These are phyloP conservation scores for Zaprionus capensis DNA, from an alignment of 1,140 invertebrate species.

Conservation along the genomic window DNA sequence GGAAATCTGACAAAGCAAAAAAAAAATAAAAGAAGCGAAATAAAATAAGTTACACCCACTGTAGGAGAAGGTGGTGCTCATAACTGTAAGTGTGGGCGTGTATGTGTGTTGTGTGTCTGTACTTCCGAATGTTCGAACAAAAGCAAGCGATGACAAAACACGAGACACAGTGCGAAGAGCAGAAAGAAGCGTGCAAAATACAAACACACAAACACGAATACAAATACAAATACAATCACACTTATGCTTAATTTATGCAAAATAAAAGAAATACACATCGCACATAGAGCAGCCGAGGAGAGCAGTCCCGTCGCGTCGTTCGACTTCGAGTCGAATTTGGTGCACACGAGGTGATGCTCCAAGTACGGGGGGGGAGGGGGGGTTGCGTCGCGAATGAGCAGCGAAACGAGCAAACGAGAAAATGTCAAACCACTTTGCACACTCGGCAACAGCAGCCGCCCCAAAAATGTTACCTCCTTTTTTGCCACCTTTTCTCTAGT, in stretches of 20 bases:
- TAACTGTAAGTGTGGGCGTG: slow-evolving; percentile 36
- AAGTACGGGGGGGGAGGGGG: neutral
- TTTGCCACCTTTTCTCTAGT: slow-evolving; percentile 37
- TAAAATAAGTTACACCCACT: slow-evolving; percentile 67
- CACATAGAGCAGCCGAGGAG: neutral
- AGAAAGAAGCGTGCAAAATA: slow-evolving; percentile 15
- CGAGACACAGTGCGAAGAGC: slow-evolving; percentile 29
- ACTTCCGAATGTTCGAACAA: slow-evolving; percentile 68
- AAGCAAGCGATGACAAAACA: slow-evolving; percentile 56
- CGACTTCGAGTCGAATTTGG: slow-evolving; percentile 63
- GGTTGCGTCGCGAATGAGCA: slow-evolving; percentile 64
- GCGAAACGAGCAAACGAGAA: slow-evolving; percentile 70
- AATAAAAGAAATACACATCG: slow-evolving; percentile 78
- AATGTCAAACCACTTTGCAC: slow-evolving; percentile 80
- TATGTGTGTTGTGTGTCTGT: slow-evolving; percentile 27
- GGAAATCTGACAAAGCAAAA: slow-evolving; percentile 39
- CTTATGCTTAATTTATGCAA: slow-evolving; percentile 83
- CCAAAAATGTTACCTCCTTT: slow-evolving; percentile 53
- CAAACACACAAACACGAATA: slow-evolving; percentile 26
- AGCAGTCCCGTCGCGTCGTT: neutral
- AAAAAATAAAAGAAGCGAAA: slow-evolving; percentile 31
- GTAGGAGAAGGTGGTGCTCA: slow-evolving; percentile 15
- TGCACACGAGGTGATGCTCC: slow-evolving; percentile 56
- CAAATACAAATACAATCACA: slow-evolving; percentile 64
- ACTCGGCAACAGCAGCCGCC: slow-evolving; percentile 58